Percentiles rank a stretch among this genome's conserved stretches.
Evolutionary conservation across 2,888 invertebrate genomes (phyloP).

Genomic region (Drosophila austrosaltans): DNA sequence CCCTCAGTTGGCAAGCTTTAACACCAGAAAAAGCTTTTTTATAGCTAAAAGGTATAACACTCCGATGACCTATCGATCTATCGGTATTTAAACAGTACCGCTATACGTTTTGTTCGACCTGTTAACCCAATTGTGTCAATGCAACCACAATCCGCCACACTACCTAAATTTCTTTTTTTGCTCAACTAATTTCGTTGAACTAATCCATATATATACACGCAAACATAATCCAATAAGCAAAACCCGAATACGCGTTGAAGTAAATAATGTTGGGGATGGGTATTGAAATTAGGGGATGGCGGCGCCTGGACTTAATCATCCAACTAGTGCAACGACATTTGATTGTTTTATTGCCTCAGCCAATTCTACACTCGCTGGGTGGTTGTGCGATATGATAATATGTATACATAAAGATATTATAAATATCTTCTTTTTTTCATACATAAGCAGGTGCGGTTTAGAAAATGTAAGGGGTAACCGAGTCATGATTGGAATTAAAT

Average conservation of each 20-base stretch:
- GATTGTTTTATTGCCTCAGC: conserved; percentile 72
- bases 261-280: conserved; percentile 22
- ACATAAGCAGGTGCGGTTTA: background rate
- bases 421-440: conserved; percentile 1
- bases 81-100: conserved; percentile 3
- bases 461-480: too few relatives aligned
- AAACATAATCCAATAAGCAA: conserved; percentile 72
- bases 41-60: conserved; percentile 10
- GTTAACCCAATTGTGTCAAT: conserved; percentile 23
- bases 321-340: conserved; percentile 54
- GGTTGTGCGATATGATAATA: conserved; percentile 4
- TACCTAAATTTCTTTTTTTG: conserved; percentile 24
- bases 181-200: conserved; percentile 30
- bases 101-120: conserved; percentile 6
- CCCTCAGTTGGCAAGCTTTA: conserved; percentile 7
- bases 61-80: background rate
- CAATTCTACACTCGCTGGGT: conserved; percentile 17
- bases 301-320: conserved; percentile 4
- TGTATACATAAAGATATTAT: background rate
- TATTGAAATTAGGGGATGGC: conserved; percentile 8
- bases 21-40: background rate
- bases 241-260: conserved; percentile 33
- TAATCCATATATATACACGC: conserved; percentile 66
- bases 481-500: too few relatives aligned
- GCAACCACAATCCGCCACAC: conserved; percentile 50